phyloP scores from a whole-genome alignment of 2,113 vertebrate species.

The Hymenochirus boettgeri region DNA sequence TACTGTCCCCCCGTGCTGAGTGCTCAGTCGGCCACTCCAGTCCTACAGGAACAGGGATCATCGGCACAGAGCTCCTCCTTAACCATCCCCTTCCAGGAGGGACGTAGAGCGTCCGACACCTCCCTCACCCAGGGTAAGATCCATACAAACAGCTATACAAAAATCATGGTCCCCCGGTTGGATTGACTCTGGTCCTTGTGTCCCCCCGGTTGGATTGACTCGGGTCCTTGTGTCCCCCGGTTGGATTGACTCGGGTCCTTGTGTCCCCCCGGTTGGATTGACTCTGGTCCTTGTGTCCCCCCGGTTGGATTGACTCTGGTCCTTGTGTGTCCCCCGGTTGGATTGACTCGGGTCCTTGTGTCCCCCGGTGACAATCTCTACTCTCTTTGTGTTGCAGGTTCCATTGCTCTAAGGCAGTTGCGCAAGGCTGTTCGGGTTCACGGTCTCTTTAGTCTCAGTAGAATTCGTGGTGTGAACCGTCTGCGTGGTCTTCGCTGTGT shows the following conservation, averaged over 20 bases:
- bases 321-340: too few species aligned
- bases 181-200: too few species aligned
- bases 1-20: constrained; percentile 57
- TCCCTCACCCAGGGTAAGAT: constrained; percentile 89
- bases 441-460: constrained; percentile 88
- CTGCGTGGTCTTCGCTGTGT: constrained; percentile 70
- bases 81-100: constrained; percentile 86
- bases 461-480: constrained; percentile 88
- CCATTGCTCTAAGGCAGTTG: constrained; percentile 68
- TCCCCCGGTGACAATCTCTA: neutral
- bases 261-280: too few species aligned
- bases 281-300: too few species aligned
- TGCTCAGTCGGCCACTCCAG: constrained; percentile 77
- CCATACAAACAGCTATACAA: too few species aligned
- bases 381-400: neutral
- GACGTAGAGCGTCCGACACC: constrained; percentile 93
- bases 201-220: too few species aligned
- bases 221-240: too few species aligned
- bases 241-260: too few species aligned
- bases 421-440: constrained; percentile 86
- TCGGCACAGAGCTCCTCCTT: constrained; percentile 67
- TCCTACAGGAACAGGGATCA: constrained; percentile 77
- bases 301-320: too few species aligned
- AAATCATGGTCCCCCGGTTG: too few species aligned
- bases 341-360: too few species aligned